phyloP scores from a whole-genome alignment of 2,888 invertebrate genomes.

The Rutpela maculata region DNA sequence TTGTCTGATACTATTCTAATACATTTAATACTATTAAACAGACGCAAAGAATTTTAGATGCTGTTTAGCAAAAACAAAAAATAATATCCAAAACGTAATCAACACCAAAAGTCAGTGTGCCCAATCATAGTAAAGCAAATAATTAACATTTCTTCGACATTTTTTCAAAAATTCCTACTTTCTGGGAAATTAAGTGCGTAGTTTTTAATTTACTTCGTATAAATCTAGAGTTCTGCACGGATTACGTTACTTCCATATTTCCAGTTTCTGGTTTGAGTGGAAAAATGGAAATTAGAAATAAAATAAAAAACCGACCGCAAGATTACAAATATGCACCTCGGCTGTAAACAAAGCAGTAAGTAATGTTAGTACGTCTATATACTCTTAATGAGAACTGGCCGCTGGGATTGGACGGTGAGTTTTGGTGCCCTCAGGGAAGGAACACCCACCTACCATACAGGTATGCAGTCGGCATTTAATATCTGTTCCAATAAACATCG shows the following conservation, averaged over 20 bases:
- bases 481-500: constrained; percentile 14
- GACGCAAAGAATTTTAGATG: too few species aligned
- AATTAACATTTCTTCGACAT: too few species aligned
- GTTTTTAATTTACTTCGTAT: neutral
- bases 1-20: too few species aligned
- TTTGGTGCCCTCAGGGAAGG: constrained; percentile 25
- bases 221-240: neutral
- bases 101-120: too few species aligned
- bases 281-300: constrained; percentile 1
- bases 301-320: constrained; percentile 12
- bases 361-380: constrained; percentile 9
- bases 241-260: neutral
- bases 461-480: constrained; percentile 28
- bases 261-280: neutral
- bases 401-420: constrained; percentile 30
- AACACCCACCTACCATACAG: constrained; percentile 34
- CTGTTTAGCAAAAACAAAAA: too few species aligned
- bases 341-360: constrained; percentile 29
- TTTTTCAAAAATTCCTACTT: neutral
- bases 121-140: too few species aligned
- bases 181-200: neutral
- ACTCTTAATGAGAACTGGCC: neutral
- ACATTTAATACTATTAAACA: too few species aligned
- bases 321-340: neutral
- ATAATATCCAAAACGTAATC: too few species aligned